Percentiles rank a stretch among this genome's conserved stretches.
phyloP scores from a whole-genome alignment of 2,797 vertebrate species.

The Danio jaintianensis region DNA sequence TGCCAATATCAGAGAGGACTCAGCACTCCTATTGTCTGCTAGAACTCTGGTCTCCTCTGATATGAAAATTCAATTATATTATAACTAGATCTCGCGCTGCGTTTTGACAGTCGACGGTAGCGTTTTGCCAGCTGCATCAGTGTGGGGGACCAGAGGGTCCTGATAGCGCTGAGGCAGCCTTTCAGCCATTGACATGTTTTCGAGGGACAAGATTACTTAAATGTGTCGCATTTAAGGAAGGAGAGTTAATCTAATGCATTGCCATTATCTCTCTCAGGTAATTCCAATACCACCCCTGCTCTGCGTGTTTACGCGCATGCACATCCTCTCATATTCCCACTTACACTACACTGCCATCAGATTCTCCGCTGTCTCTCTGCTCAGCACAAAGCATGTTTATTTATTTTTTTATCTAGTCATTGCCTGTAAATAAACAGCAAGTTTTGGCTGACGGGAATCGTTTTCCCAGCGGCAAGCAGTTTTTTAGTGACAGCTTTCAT shows the following conservation, averaged over 20 bases:
- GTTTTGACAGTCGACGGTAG: conserved; percentile 98
- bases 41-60: conserved; percentile 99
- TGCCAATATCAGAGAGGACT: conserved; percentile 99
- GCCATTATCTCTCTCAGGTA: conserved; percentile 90
- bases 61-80: conserved; percentile 99
- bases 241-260: conserved; percentile 98
- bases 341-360: conserved; percentile 73
- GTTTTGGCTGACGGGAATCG: conserved; percentile 71
- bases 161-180: conserved; percentile 94
- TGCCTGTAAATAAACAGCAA: conserved; percentile 49
- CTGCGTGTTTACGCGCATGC: conserved; percentile 74
- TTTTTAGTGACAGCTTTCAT: conserved; percentile 62
- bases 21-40: conserved; percentile 99
- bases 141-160: conserved; percentile 89
- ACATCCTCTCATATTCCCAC: conserved; percentile 45
- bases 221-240: conserved; percentile 95
- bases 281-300: conserved; percentile 83
- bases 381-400: conserved; percentile 81
- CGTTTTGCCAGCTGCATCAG: conserved; percentile 92
- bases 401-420: conserved; percentile 67
- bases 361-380: conserved; percentile 71
- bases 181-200: conserved; percentile 98
- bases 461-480: conserved; percentile 76
- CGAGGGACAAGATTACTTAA: conserved; percentile 98
- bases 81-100: conserved; percentile 98